phyloP scores from a whole-genome alignment of 1,140 invertebrate species.

The Melitaea cinxia region DNA sequence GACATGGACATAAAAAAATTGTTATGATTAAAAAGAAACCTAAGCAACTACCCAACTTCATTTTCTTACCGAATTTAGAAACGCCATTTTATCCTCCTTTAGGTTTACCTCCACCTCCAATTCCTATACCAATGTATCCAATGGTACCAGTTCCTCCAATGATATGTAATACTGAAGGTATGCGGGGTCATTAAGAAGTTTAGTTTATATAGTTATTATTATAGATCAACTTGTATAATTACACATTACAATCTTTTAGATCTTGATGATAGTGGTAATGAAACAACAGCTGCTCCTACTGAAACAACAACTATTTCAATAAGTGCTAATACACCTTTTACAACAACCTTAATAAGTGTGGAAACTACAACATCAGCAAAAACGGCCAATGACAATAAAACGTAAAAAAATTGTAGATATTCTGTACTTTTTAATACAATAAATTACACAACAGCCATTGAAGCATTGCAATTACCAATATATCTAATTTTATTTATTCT shows the following conservation, averaged over 20 bases:
- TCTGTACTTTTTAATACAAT: no score
- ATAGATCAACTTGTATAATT: no score
- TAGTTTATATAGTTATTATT: no score
- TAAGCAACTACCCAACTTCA: slow-evolving; percentile 66
- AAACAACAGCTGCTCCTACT: not conserved
- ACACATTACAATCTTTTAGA: not conserved
- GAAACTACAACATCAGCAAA: not conserved
- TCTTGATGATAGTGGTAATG: not conserved
- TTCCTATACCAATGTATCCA: slow-evolving; percentile 62
- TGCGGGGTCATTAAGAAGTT: slow-evolving; percentile 10
- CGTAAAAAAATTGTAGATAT: no score
- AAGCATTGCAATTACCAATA: no score
- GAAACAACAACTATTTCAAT: not conserved
- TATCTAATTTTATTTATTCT: no score
- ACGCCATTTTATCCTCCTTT: slow-evolving; percentile 70
- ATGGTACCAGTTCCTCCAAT: slow-evolving; percentile 64
- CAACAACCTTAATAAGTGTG: not conserved
- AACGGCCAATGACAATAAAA: not conserved
- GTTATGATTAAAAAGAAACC: slow-evolving; percentile 65
- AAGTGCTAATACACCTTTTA: not conserved
- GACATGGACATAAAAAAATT: slow-evolving; percentile 66
- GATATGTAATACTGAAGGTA: slow-evolving; percentile 43
- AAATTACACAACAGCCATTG: no score
- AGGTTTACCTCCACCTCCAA: slow-evolving; percentile 58
- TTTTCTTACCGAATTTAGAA: slow-evolving; percentile 66